phyloP scores from a whole-genome alignment of 2,797 vertebrate genomes.

The Alcedo atthis region DNA sequence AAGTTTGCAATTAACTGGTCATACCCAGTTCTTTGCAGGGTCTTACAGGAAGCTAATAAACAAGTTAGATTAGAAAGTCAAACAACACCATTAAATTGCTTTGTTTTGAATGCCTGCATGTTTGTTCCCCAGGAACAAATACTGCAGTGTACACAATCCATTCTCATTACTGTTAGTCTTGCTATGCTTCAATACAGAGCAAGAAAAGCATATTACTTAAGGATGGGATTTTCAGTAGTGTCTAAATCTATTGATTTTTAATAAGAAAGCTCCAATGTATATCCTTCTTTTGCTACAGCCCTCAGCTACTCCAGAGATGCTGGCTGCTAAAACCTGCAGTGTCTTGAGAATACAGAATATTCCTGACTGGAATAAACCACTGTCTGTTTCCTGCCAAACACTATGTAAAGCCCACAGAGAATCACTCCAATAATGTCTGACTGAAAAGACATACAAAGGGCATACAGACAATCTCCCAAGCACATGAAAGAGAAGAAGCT shows the following conservation, averaged over 20 bases:
- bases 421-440: background rate
- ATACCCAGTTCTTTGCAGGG: background rate
- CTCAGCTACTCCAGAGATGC: background rate
- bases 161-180: background rate
- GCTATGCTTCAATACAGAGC: background rate
- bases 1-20: background rate
- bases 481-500: background rate
- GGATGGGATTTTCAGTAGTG: background rate
- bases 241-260: background rate
- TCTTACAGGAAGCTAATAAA: background rate
- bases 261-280: background rate
- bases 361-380: background rate
- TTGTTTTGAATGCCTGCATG: background rate
- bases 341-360: too few relatives aligned
- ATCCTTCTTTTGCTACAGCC: background rate
- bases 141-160: rapidly evolving
- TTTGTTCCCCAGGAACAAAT: background rate
- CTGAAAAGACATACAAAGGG: background rate
- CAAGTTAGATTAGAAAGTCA: background rate
- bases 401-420: background rate
- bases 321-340: background rate
- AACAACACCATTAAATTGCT: background rate
- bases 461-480: background rate
- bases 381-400: background rate
- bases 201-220: background rate